These are phyloP conservation scores for Psittacula cyanocephala DNA, from an alignment of 2,113 vertebrate genomes.

Conservation along the genomic window DNA sequence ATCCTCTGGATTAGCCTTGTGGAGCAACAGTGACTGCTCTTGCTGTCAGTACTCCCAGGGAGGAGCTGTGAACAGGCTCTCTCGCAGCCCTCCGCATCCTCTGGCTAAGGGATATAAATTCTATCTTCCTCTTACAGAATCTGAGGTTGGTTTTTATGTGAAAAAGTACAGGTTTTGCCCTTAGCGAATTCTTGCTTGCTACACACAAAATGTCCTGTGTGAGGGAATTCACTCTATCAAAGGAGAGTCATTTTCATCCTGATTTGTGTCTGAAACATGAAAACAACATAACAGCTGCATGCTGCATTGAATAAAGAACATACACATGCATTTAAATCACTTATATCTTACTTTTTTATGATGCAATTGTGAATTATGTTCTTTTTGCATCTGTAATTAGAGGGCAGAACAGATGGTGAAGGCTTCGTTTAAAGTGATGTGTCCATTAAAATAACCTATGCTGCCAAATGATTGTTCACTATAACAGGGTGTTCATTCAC, in stretches of 20 bases:
- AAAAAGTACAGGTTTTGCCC: slow-evolving; percentile 29
- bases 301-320: slow-evolving; percentile 85
- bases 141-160: neutral
- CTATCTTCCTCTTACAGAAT: neutral
- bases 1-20: slow-evolving; percentile 2
- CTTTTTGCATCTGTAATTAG: slow-evolving; percentile 87
- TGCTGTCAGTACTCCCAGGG: neutral
- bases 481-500: slow-evolving; percentile 75
- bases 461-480: slow-evolving; percentile 81
- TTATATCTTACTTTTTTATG: slow-evolving; percentile 84
- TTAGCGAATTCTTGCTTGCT: neutral
- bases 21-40: neutral
- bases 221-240: slow-evolving; percentile 63
- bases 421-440: slow-evolving; percentile 85
- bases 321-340: slow-evolving; percentile 88
- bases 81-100: neutral
- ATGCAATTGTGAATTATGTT: slow-evolving; percentile 75
- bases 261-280: slow-evolving; percentile 83
- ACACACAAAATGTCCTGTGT: slow-evolving; percentile 44
- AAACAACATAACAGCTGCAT: slow-evolving; percentile 86
- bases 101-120: slow-evolving; percentile 15
- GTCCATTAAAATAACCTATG: slow-evolving; percentile 87
- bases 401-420: slow-evolving; percentile 86
- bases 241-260: slow-evolving; percentile 71
- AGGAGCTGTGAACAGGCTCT: neutral